A percentile compares a stretch with the other conserved stretches of the same genome.
These are phyloP conservation scores for Danio jaintianensis DNA, from an alignment of 2,797 vertebrate species.

Conservation along the genomic window DNA sequence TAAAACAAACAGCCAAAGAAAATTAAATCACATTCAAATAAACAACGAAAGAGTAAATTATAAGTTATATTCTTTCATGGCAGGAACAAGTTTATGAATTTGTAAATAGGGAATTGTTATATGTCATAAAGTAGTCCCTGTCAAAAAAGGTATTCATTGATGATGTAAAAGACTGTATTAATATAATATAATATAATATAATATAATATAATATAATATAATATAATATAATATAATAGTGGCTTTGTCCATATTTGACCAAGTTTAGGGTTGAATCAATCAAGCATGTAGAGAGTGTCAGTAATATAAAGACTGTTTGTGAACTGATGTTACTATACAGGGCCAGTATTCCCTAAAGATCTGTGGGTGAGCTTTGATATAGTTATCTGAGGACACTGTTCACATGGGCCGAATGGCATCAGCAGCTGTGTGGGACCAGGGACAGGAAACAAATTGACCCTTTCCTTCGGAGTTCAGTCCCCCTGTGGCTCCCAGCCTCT, in stretches of 20 bases:
- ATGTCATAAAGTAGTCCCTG: no score
- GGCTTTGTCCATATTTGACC: no score
- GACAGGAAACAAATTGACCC: slow-evolving; percentile 85
- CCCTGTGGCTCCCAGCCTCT: slow-evolving; percentile 74
- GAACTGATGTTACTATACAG: neutral
- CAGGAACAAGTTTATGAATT: no score
- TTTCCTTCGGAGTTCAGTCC: slow-evolving; percentile 74
- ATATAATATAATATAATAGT: neutral
- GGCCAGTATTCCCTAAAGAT: neutral
- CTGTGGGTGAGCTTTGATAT: slow-evolving; percentile 44
- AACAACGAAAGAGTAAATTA: no score
- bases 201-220: slow-evolving; percentile 3
- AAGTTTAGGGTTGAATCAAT: no score
- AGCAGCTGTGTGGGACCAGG: slow-evolving; percentile 81
- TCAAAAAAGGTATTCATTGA: no score
- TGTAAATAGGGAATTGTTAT: no score
- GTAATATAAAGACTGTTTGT: neutral
- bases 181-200: neutral
- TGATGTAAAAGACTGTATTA: no score
- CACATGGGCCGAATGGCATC: slow-evolving; percentile 71
- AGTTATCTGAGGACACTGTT: slow-evolving; percentile 74
- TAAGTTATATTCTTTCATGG: no score
- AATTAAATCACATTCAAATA: no score
- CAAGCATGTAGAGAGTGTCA: no score
- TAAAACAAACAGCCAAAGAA: no score